Evolutionary conservation across 2,797 vertebrate species (phyloP), one percentile per base, ranked within the genome.

Genomic region (Urophycis tenuis): DNA sequence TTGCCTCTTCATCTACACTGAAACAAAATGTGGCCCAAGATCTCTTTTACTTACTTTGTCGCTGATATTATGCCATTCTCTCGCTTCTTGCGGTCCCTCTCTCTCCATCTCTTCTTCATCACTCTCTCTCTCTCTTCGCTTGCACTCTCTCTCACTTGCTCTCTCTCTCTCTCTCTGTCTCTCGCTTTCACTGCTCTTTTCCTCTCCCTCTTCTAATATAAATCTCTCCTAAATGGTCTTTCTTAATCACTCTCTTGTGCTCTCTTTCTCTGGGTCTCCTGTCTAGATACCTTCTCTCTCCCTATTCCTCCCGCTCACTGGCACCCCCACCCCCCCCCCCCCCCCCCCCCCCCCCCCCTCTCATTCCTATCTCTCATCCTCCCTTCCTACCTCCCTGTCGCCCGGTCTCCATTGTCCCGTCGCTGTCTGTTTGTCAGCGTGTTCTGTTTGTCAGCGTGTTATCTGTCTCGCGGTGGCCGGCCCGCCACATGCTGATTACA

Each of bases 401-500:
- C 73, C n/a, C 32, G 3, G 39, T 39, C 60, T 33, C 72, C 36
- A 29, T 72, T 22, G 30, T 15, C n/a, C 70, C 29, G 32, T 53
- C 39, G 12, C 32, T 36, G 25, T 64, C 33, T 73, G 67, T 67
- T 30, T 77, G 69, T 73, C 64, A 67, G 3, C 17, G 3, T 75
- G 34, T 75, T 75, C 67, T 73, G 36, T 67, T 72, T 73, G 32
- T 64, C 77, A 77, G 36, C 6, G 10, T 11, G n/a, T n/a, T n/a
- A n/a, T n/a, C n/a, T n/a, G n/a, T n/a, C n/a, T n/a, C n/a, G n/a
- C 80, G 64, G 70, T 71, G 74, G 29, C 75, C 35, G 71, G 39
- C 49, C 35, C n/a, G 3, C 19, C 76, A 81, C 75, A 77, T 12
- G 0, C 39, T 82, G 81, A 89, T 89, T 87, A 85, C 76, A 78